Conservation (phyloP, 92 coral and sea anemone genomes). For the Siderastrea siderea region DNA sequence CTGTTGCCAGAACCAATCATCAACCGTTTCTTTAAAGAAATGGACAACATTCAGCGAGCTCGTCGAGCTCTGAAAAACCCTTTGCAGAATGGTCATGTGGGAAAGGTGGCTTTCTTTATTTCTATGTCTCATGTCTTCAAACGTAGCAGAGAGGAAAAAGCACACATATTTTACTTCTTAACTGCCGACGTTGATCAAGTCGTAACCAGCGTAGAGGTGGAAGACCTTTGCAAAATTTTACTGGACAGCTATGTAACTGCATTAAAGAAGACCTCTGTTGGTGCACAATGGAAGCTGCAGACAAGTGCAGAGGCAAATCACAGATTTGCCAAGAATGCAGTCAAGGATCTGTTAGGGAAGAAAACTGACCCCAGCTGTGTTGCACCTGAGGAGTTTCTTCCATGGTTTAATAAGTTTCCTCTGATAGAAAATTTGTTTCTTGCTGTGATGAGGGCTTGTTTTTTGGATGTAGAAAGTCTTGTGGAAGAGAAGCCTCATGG, state of each 20-base stretch:
- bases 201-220: slow-evolving; percentile 69
- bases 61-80: slow-evolving; percentile 54
- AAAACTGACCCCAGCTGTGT: slow-evolving; percentile 75
- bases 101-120: slow-evolving; percentile 80
- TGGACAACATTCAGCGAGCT: slow-evolving; percentile 70
- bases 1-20: slow-evolving; percentile 77
- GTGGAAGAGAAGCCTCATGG: slow-evolving; percentile 89
- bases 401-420: slow-evolving; percentile 84
- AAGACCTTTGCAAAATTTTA: slow-evolving; percentile 60
- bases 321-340: slow-evolving; percentile 82
- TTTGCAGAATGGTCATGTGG: slow-evolving; percentile 56
- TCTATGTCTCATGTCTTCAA: slow-evolving; percentile 76
- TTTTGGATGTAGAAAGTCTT: slow-evolving; percentile 84
- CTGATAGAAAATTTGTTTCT: slow-evolving; percentile 84
- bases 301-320: slow-evolving; percentile 65
- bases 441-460: slow-evolving; percentile 86
- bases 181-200: slow-evolving; percentile 80
- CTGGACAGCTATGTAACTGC: slow-evolving; percentile 82
- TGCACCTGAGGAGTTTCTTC: slow-evolving; percentile 61
- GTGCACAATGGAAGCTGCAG: slow-evolving; percentile 75
- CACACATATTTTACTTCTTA: slow-evolving; percentile 72
- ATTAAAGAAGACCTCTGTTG: slow-evolving; percentile 75
- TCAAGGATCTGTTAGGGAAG: slow-evolving; percentile 69
- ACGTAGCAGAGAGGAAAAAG: slow-evolving; percentile 75
- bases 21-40: slow-evolving; percentile 85